Evolutionary conservation across 2,888 invertebrate genomes (phyloP).

Genomic region (Melolontha melolontha): DNA sequence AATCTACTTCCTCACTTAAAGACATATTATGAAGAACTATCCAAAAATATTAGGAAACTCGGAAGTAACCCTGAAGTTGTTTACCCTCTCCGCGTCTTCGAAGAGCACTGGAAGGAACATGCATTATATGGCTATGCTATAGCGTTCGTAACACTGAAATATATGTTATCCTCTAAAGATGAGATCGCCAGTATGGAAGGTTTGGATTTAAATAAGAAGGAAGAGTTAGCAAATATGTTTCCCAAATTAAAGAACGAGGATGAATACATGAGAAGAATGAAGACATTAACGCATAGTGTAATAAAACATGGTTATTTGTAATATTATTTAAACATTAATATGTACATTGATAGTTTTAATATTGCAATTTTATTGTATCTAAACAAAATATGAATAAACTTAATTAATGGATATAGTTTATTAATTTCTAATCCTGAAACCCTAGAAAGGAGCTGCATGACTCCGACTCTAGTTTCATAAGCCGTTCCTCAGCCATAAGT

Average conservation of each 20-base stretch:
- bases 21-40: conserved; percentile 55
- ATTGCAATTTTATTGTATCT: no score
- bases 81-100: conserved; percentile 53
- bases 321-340: no score
- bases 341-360: no score
- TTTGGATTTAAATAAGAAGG: conserved; percentile 8
- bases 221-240: conserved; percentile 15
- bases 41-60: conserved; percentile 49
- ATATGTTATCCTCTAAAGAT: conserved; percentile 51
- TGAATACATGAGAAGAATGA: conserved; percentile 3
- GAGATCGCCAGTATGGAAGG: conserved; percentile 47
- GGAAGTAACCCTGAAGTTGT: conserved; percentile 53
- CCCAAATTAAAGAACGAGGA: conserved; percentile 19
- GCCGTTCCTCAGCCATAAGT: no score
- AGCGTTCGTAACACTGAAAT: conserved; percentile 49
- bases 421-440: no score
- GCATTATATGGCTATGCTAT: conserved; percentile 51
- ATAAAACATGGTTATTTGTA: no score
- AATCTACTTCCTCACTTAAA: conserved; percentile 53
- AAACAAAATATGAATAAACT: no score
- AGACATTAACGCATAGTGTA: no score
- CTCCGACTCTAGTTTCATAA: no score
- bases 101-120: conserved; percentile 54
- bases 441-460: no score
- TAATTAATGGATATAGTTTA: no score